Percentiles rank a stretch among this genome's conserved stretches.
Conservation (phyloP, 37 sponge, comb jelly and placozoan species). For the Amphimedon queenslandica region DNA sequence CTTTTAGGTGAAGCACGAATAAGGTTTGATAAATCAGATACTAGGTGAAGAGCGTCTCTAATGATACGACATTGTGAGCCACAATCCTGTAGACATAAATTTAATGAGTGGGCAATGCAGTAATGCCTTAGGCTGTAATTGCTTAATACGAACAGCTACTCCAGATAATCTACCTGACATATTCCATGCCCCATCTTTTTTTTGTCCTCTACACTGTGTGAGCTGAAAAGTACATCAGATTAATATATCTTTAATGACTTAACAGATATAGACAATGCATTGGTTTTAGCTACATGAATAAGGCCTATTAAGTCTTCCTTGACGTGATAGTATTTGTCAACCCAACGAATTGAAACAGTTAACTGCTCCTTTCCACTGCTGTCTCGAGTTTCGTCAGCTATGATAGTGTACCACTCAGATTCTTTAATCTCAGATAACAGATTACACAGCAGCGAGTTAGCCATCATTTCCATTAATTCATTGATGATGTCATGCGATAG, state of each 20-base stretch:
- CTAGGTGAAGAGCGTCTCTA: constrained; percentile 30
- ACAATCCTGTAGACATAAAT: constrained; percentile 46
- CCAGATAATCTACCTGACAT: constrained; percentile 33
- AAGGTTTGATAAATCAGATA: constrained; percentile 16
- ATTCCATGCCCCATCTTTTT: constrained; percentile 46
- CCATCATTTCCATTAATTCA: background rate
- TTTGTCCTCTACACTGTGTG: constrained; percentile 33
- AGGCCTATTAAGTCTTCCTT: constrained; percentile 36
- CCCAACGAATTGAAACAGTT: constrained; percentile 39
- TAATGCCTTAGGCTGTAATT: constrained; percentile 24
- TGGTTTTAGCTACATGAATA: background rate
- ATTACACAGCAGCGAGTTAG: background rate
- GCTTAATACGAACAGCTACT: constrained; percentile 26
- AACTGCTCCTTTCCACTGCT: constrained; percentile 27
- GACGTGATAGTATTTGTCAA: constrained; percentile 23
- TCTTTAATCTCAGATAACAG: background rate
- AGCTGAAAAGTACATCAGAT: constrained; percentile 16
- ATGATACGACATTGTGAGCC: constrained; percentile 11
- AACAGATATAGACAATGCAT: background rate
- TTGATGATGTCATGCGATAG: background rate
- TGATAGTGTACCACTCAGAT: background rate
- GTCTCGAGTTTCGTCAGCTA: constrained; percentile 37
- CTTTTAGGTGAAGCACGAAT: constrained; percentile 49
- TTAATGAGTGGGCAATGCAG: constrained; percentile 33
- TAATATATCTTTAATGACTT: constrained; percentile 19